These are phyloP conservation scores for Drosophila nigromelanica DNA, from an alignment of 1,140 invertebrate genomes.

Conservation along the genomic window DNA sequence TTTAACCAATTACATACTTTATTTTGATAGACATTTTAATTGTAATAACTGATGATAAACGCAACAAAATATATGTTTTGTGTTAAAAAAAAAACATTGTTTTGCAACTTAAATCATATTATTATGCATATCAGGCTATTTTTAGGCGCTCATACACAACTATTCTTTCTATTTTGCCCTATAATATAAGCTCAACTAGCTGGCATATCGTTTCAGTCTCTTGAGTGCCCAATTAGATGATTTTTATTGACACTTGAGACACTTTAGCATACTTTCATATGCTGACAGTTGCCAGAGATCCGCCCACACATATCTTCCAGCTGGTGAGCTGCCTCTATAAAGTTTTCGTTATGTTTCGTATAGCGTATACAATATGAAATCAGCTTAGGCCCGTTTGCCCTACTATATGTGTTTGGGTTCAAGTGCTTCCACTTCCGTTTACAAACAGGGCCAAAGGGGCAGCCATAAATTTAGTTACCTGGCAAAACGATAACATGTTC, in stretches of 20 bases:
- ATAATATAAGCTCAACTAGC: conserved; percentile 2
- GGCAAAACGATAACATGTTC: conserved; percentile 36
- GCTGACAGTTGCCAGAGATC: not conserved
- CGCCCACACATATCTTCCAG: conserved; percentile 4
- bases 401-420: not conserved
- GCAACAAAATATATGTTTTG: no score
- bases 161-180: not conserved
- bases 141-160: no score
- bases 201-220: conserved; percentile 4
- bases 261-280: conserved; percentile 41
- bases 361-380: conserved; percentile 26
- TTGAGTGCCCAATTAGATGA: conserved; percentile 33
- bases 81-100: no score
- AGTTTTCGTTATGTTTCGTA: conserved; percentile 1
- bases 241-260: conserved; percentile 40
- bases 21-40: no score
- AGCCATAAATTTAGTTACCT: conserved; percentile 29
- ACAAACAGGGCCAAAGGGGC: not conserved
- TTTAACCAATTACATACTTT: no score
- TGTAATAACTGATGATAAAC: no score
- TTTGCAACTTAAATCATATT: no score
- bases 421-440: conserved; percentile 27
- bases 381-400: conserved; percentile 37
- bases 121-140: no score
- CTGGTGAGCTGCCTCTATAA: conserved; percentile 1